Conservation (phyloP, 2,888 invertebrate genomes). For the Nebria salina region DNA sequence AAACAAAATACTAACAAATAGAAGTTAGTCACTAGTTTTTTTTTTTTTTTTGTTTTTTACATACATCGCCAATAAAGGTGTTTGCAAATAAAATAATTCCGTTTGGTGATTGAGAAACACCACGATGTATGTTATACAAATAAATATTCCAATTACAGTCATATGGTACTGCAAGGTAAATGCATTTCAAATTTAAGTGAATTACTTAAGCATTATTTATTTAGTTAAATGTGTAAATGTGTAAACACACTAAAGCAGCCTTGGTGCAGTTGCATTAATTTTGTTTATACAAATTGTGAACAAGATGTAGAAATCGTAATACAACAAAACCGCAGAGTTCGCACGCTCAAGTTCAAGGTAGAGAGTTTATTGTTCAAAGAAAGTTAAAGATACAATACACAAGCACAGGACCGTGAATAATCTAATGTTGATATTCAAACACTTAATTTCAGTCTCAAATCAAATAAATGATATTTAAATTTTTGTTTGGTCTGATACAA, state of each 20-base stretch:
- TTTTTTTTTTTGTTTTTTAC: no score
- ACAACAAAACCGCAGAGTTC: background rate
- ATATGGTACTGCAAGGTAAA: background rate
- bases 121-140: background rate
- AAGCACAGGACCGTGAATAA: background rate
- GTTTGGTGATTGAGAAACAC: background rate
- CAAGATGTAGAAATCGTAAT: background rate
- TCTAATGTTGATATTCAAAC: background rate
- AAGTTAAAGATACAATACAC: background rate
- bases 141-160: background rate
- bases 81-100: background rate
- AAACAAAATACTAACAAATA: no score
- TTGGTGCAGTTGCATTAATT: background rate
- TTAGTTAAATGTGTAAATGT: background rate
- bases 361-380: conserved; percentile 1
- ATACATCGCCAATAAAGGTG: no score
- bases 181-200: background rate
- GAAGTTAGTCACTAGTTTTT: no score
- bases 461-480: no score
- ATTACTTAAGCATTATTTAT: background rate
- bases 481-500: background rate
- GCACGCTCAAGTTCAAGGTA: background rate
- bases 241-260: background rate
- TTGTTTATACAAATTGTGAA: background rate
- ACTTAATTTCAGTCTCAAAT: background rate